Evolutionary conservation across 2,888 invertebrate species (phyloP), one percentile per base, ranked within the genome.

Genomic region (Anodontia alba): DNA sequence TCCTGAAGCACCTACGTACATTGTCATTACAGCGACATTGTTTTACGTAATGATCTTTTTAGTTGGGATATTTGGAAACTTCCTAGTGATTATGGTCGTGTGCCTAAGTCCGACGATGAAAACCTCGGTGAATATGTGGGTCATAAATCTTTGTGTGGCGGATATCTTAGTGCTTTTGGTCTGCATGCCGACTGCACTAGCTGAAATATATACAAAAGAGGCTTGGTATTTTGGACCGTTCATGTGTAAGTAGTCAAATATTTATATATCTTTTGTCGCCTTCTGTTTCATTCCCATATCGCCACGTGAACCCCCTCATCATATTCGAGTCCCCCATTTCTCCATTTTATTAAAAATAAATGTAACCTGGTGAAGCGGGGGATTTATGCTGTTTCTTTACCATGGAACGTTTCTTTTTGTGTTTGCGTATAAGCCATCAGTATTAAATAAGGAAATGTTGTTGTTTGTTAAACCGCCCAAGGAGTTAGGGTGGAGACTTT

Each of bases 171-270:
- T 83, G 0, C 69, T 83, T 26, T 36, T 79, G 3, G 73, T 83
- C 12, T 83, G 83, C 43, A 79, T 83, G 83, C 83, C 79, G 17
- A 80, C 76, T 7, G 83, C 83, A 10, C 78, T 78, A 26, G 79
- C 76, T 20, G 79, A 79, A 33, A 66, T 83, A 26, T 83, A 76
- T 42, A 51, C 79, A 0, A 76, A 74, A 51, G 79, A 83, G 36
- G 76, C 72, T 2, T 83, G 83, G 83, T 76, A 79, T 38, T 83
- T 83, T 29, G 83, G 83, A n/a, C 51, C 49, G 17, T 20, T 57
- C 20, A 79, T 83, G 79, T 83, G 83, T 83, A 73, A 83, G 83
- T 79, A 88, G 38, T 38, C 5, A 12, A 38, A 38, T 38, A 38
- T 38, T 5, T 38, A n/a, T n/a, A n/a, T n/a, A n/a, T n/a, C n/a